Percentiles rank a stretch among this genome's conserved stretches.
Evolutionary conservation across 1,140 invertebrate species (phyloP).

Genomic region (Drosophila repleta): DNA sequence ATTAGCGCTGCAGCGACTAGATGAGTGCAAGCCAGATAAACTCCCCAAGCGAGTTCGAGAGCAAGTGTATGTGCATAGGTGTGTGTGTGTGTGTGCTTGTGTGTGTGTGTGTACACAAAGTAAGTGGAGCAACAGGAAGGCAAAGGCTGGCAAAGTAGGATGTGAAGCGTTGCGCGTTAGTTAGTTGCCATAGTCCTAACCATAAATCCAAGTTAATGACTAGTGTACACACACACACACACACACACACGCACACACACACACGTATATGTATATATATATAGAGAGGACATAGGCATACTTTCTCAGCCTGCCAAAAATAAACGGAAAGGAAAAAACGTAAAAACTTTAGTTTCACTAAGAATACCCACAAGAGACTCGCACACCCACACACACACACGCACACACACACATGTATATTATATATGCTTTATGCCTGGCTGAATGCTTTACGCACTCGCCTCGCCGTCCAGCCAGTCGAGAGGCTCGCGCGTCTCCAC

Average conservation of each 20-base stretch:
- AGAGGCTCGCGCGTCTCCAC: not conserved
- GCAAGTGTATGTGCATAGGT: not conserved
- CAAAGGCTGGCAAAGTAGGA: not conserved
- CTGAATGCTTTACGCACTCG: constrained; percentile 13
- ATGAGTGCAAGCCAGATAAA: constrained; percentile 26
- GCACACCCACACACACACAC: not conserved
- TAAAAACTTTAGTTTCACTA: constrained; percentile 8
- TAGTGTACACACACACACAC: constrained; percentile 1
- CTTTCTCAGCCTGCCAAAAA: constrained; percentile 25
- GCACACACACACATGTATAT: constrained; percentile 1
- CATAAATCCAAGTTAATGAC: constrained; percentile 53
- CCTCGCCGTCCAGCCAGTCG: not conserved
- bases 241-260: not conserved
- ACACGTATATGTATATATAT: not conserved
- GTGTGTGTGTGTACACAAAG: not conserved
- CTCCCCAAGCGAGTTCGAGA: not conserved
- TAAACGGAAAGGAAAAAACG: constrained; percentile 14
- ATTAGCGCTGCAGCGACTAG: constrained; percentile 45
- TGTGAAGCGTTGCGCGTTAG: not conserved
- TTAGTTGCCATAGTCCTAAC: constrained; percentile 8
- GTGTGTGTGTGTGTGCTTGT: not conserved
- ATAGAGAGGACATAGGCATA: not conserved
- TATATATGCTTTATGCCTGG: constrained; percentile 8
- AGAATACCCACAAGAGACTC: not conserved
- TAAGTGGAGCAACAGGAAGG: not conserved